Conservation (phyloP, 2,888 invertebrate species). For the Watsonalla cultraria region DNA sequence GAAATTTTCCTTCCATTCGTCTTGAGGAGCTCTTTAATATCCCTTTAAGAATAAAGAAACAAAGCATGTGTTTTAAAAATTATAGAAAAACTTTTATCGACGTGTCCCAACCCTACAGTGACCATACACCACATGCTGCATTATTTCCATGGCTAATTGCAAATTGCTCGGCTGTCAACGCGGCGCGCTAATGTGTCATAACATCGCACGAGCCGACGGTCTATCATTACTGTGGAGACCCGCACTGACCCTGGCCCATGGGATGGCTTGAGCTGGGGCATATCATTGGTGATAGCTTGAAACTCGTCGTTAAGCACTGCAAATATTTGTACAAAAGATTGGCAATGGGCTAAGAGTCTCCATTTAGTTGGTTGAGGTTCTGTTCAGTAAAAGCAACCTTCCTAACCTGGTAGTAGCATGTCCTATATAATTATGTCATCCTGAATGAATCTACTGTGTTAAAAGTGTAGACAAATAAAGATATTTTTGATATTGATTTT, state of each 20-base stretch:
- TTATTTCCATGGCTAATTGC: constrained; percentile 75
- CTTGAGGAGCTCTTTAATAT: too few species aligned
- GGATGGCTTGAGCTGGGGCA: neutral
- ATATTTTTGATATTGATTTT: too few species aligned
- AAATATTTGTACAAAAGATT: neutral
- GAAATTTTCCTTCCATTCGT: too few species aligned
- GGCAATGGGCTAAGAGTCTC: too few species aligned
- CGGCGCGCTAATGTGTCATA: constrained; percentile 73
- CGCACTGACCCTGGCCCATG: constrained; percentile 25
- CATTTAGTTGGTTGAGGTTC: too few species aligned
- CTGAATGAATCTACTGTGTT: too few species aligned
- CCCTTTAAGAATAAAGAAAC: too few species aligned
- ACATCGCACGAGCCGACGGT: constrained; percentile 32
- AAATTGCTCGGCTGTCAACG: constrained; percentile 72
- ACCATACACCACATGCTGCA: constrained; percentile 35
- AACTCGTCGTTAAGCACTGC: neutral
- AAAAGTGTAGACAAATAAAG: too few species aligned
- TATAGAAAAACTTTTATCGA: neutral
- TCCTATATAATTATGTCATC: too few species aligned
- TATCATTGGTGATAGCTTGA: neutral
- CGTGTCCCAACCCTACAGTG: constrained; percentile 31
- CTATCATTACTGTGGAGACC: constrained; percentile 26
- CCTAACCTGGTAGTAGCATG: too few species aligned
- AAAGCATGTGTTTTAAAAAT: too few species aligned
- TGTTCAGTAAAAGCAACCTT: too few species aligned